A percentile compares a stretch with the other conserved stretches of the same genome.
Conservation (phyloP, 1,140 invertebrate species). For the Diploscapter pachys region DNA sequence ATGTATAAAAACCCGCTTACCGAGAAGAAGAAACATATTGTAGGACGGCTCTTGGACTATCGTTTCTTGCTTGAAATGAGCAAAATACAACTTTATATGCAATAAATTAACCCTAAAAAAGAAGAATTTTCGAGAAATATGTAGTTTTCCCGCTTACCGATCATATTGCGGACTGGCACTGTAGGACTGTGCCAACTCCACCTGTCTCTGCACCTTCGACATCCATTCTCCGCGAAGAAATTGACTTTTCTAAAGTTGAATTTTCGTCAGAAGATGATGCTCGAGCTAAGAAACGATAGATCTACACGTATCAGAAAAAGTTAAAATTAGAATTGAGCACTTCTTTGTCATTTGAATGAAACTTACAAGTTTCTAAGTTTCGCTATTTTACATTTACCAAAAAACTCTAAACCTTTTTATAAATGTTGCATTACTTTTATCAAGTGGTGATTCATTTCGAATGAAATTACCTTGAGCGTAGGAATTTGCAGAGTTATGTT, state of each 20-base stretch:
- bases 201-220: slow-evolving; percentile 13
- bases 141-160: slow-evolving; percentile 4
- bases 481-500: not conserved
- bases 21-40: slow-evolving; percentile 29
- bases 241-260: slow-evolving; percentile 6
- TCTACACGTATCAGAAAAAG: not conserved
- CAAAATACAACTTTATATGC: slow-evolving; percentile 32
- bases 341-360: slow-evolving; percentile 11
- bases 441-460: too few relatives aligned
- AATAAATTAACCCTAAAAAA: slow-evolving; percentile 29
- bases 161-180: slow-evolving; percentile 29
- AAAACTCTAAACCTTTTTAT: too few relatives aligned
- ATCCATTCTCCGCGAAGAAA: slow-evolving; percentile 32
- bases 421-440: too few relatives aligned
- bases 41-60: slow-evolving; percentile 29
- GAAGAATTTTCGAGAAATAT: not conserved
- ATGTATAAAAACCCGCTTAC: not conserved
- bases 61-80: slow-evolving; percentile 32
- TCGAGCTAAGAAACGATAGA: not conserved
- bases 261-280: too few relatives aligned
- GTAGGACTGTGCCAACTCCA: slow-evolving; percentile 24
- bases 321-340: slow-evolving; percentile 4
- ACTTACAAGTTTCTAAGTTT: not conserved
- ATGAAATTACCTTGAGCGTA: not conserved
- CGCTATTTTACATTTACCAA: too few relatives aligned